Percentiles rank a stretch among this genome's conserved stretches.
These are phyloP conservation scores for Elegia similella DNA, from an alignment of 2,888 invertebrate genomes.

Conservation along the genomic window DNA sequence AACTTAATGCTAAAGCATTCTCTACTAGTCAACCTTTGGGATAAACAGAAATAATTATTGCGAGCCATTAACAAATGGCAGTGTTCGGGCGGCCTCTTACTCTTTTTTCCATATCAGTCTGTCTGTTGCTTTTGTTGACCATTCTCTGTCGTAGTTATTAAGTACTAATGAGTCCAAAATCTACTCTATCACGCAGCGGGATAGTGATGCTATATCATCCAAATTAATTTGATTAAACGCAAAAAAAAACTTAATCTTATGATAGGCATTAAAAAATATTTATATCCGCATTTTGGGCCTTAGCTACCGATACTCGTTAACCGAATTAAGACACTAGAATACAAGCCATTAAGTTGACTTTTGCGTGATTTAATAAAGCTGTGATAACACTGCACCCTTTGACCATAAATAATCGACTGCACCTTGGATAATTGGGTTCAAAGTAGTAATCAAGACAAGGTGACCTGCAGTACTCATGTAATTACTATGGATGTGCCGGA, in stretches of 20 bases:
- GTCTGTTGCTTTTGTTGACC: no score
- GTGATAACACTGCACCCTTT: slow-evolving; percentile 26
- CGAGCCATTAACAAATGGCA: no score
- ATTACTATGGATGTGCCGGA: not conserved
- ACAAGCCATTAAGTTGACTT: slow-evolving; percentile 5
- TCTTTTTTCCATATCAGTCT: no score
- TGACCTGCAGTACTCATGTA: slow-evolving; percentile 9
- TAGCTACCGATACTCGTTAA: not conserved
- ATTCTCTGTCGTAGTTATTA: no score
- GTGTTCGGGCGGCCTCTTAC: no score
- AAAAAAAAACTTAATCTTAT: not conserved
- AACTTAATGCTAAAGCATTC: no score
- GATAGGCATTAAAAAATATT: not conserved
- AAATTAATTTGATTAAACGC: not conserved
- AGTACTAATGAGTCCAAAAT: not conserved
- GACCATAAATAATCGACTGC: no score
- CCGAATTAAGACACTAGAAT: slow-evolving; percentile 1
- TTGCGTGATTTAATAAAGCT: not conserved
- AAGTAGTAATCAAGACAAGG: slow-evolving; percentile 15
- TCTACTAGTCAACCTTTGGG: no score
- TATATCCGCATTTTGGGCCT: not conserved
- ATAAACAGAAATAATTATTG: no score
- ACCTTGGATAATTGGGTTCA: slow-evolving; percentile 25
- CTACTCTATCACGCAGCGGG: not conserved
- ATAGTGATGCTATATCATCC: not conserved